A percentile compares a stretch with the other conserved stretches of the same genome.
Evolutionary conservation across 2,888 invertebrate genomes (phyloP).

Genomic region (Seladonia tumulorum): DNA sequence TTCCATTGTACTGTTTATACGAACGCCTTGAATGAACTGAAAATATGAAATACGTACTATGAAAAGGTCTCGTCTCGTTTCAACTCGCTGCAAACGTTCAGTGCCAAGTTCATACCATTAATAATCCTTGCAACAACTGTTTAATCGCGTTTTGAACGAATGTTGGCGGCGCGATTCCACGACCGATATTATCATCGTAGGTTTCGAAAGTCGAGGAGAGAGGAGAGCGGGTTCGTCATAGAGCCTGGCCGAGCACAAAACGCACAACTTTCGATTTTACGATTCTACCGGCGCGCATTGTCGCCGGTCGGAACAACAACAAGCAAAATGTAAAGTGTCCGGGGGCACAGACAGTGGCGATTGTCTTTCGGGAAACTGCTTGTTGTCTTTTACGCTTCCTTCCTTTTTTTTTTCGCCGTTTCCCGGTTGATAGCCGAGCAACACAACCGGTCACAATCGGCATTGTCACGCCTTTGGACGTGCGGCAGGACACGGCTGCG

Average conservation of each 20-base stretch:
- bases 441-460: background rate
- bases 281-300: background rate
- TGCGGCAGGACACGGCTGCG: conserved; percentile 6
- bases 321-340: conserved; percentile 4
- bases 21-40: background rate
- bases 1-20: background rate
- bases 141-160: background rate
- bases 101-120: background rate
- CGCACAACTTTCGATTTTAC: conserved; percentile 26
- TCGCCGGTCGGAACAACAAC: background rate
- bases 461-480: conserved; percentile 17
- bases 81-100: background rate
- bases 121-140: background rate
- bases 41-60: background rate
- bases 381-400: background rate
- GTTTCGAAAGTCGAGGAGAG: background rate
- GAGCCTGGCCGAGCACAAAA: conserved; percentile 13
- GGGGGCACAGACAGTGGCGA: background rate
- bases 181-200: background rate
- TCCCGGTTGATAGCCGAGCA: conserved; percentile 17
- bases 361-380: conserved; percentile 25
- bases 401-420: background rate
- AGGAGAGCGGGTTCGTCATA: background rate
- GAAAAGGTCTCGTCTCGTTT: background rate
- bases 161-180: background rate